These are phyloP conservation scores for Orchestia grillus DNA, from an alignment of 1,140 invertebrate species.

Conservation along the genomic window DNA sequence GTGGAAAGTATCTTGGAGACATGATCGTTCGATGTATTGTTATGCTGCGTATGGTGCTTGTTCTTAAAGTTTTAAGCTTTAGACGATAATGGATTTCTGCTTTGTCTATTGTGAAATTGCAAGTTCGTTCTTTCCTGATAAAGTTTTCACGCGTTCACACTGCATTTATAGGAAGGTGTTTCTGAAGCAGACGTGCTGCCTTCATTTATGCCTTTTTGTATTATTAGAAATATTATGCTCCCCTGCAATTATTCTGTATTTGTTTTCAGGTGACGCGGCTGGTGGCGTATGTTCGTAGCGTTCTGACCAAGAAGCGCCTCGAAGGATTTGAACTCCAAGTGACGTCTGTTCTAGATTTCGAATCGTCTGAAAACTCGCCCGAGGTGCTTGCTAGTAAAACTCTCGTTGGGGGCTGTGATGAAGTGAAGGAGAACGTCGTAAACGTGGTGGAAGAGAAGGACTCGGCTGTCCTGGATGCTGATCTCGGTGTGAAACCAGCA, in stretches of 20 bases:
- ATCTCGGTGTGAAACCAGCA: constrained; percentile 2
- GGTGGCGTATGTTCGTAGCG: constrained; percentile 66
- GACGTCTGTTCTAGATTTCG: constrained; percentile 64
- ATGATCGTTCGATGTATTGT: no score
- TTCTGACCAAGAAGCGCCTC: constrained; percentile 65
- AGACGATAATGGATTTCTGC: no score
- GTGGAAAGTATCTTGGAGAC: no score
- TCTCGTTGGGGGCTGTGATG: not conserved
- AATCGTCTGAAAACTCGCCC: not conserved
- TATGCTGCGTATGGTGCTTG: no score
- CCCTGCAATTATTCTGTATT: not conserved
- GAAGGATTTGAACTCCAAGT: constrained; percentile 67
- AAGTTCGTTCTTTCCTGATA: no score
- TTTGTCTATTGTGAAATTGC: no score
- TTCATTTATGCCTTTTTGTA: no score
- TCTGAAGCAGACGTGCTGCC: no score
- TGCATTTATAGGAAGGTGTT: no score
- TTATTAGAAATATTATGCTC: no score
- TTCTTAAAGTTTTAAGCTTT: no score
- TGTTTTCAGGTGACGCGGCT: constrained; percentile 63
- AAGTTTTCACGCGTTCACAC: no score
- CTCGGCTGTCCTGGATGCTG: not conserved
- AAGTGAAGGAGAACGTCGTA: not conserved
- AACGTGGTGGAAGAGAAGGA: constrained; percentile 9
- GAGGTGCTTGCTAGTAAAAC: not conserved